A percentile compares a stretch with the other conserved stretches of the same genome.
Conservation (phyloP, 2,888 invertebrate species). For the Zele albiditarsus region DNA sequence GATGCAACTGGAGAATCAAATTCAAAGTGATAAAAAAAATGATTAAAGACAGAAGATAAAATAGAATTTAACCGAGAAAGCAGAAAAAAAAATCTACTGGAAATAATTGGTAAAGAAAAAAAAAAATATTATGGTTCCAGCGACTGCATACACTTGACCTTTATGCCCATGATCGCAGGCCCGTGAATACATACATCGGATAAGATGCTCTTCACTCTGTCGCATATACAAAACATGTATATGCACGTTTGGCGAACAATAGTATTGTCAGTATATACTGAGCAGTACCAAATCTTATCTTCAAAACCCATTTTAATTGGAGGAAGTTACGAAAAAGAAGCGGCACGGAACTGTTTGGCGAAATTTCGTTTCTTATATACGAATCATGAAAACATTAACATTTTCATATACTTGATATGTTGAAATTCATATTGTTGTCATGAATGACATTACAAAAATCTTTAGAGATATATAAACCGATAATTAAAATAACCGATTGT, state of each 20-base stretch:
- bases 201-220: neutral
- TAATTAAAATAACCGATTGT: neutral
- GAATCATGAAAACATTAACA: conserved; percentile 20
- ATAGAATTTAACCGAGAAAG: neutral
- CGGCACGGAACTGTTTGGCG: conserved; percentile 44
- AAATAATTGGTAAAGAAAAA: neutral
- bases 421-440: conserved; percentile 3
- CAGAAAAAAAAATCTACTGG: neutral
- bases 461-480: neutral
- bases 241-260: conserved; percentile 61
- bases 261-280: conserved; percentile 47
- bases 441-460: neutral
- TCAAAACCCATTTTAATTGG: conserved; percentile 65
- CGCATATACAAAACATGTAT: conserved; percentile 52
- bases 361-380: conserved; percentile 52
- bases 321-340: conserved; percentile 68
- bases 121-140: conserved; percentile 24
- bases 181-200: conserved; percentile 4
- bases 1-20: neutral
- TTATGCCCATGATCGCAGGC: conserved; percentile 53
- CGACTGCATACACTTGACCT: conserved; percentile 68
- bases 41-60: neutral
- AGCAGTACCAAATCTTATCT: conserved; percentile 61
- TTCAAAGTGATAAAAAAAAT: neutral
- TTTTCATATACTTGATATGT: neutral